Evolutionary conservation across 2,888 invertebrate genomes (phyloP).

Genomic region (Brachylomia viminalis): DNA sequence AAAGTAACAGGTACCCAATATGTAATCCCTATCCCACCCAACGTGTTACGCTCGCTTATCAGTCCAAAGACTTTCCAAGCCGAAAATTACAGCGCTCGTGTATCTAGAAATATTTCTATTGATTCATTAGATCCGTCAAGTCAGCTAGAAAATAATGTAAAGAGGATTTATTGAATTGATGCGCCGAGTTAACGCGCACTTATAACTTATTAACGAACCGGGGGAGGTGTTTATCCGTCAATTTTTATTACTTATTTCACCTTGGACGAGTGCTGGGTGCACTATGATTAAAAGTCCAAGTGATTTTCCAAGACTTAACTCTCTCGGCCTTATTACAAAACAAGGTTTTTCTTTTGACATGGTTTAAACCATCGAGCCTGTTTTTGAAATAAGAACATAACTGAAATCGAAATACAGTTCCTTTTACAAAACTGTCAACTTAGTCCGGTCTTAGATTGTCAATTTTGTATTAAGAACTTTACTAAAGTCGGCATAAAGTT

Average conservation of each 20-base stretch:
- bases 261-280: background rate
- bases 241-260: slow-evolving; percentile 10
- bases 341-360: too few species aligned
- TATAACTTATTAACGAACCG: background rate
- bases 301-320: background rate
- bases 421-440: too few species aligned
- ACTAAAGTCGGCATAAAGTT: too few species aligned
- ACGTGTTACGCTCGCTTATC: background rate
- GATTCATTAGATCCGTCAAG: background rate
- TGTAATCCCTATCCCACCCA: background rate
- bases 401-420: too few species aligned
- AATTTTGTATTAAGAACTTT: too few species aligned
- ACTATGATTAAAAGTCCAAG: background rate
- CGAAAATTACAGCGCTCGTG: background rate
- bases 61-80: background rate
- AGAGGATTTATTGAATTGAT: too few species aligned
- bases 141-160: background rate
- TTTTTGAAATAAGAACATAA: too few species aligned
- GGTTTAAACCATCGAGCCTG: too few species aligned
- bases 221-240: background rate
- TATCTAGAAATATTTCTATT: background rate
- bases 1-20: background rate
- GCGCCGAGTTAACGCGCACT: background rate
- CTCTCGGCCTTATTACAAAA: too few species aligned
- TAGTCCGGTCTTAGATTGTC: too few species aligned